Conservation (phyloP, 2,797 vertebrate genomes). For the Varecia variegata region DNA sequence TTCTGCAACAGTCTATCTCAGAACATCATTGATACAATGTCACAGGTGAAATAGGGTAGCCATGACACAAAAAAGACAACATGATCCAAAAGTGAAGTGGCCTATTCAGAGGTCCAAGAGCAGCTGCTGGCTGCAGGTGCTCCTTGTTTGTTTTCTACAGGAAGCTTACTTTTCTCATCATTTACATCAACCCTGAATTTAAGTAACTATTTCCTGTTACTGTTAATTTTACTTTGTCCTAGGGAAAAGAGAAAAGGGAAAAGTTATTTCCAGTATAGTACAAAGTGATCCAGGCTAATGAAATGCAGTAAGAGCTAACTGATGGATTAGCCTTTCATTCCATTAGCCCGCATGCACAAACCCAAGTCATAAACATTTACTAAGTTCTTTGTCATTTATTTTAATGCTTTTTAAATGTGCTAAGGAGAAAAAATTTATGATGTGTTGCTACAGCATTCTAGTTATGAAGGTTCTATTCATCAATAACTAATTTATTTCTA, state of each 20-base stretch:
- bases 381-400: conserved; percentile 78
- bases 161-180: neutral
- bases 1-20: neutral
- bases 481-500: conserved; percentile 78
- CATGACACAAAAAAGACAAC: neutral
- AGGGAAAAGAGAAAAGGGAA: conserved; percentile 20
- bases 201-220: conserved; percentile 11
- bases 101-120: conserved; percentile 31
- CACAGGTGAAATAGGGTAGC: neutral
- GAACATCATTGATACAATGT: neutral
- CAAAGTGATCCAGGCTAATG: conserved; percentile 56
- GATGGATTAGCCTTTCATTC: conserved; percentile 67
- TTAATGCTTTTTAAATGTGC: conserved; percentile 79
- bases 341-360: conserved; percentile 73
- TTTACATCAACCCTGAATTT: neutral
- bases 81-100: neutral
- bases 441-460: conserved; percentile 73
- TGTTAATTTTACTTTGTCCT: neutral
- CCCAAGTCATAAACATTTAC: conserved; percentile 76
- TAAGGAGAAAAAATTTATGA: conserved; percentile 76
- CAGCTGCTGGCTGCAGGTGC: neutral
- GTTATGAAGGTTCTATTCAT: conserved; percentile 80
- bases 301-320: conserved; percentile 75
- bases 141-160: neutral
- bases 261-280: conserved; percentile 12